phyloP scores from a whole-genome alignment of 2,113 vertebrate species.

The Hippocampus comes region DNA sequence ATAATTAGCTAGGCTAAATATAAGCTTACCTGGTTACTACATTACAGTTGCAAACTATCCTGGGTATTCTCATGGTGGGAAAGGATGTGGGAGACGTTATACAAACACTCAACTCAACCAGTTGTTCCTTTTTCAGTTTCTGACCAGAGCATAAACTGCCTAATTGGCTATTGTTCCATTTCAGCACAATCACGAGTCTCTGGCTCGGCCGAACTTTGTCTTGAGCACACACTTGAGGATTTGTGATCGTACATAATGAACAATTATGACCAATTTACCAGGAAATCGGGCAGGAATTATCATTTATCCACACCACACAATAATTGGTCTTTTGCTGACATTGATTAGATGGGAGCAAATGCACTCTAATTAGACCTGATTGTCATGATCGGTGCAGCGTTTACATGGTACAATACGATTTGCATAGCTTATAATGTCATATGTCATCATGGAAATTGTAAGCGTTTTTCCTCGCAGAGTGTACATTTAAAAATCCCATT shows the following conservation, averaged over 20 bases:
- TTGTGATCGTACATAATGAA: background rate
- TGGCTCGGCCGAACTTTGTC: no score
- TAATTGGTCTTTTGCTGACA: background rate
- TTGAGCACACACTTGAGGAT: background rate
- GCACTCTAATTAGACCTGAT: background rate
- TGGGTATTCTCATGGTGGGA: no score
- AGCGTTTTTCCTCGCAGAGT: no score
- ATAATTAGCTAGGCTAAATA: no score
- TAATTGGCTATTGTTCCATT: no score
- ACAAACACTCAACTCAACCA: no score
- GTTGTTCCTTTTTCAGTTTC: no score
- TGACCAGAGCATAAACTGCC: no score
- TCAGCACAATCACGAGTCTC: no score
- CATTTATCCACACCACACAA: background rate
- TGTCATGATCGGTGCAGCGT: background rate
- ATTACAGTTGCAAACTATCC: no score
- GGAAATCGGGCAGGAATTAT: background rate
- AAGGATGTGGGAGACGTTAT: no score
- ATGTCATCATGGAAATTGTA: background rate
- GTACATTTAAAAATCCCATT: background rate
- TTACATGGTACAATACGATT: background rate
- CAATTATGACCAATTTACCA: background rate
- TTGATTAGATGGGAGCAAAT: background rate
- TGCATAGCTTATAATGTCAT: background rate
- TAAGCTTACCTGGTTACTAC: no score